These are phyloP conservation scores for Taphrorychus bicolor DNA, from an alignment of 2,888 invertebrate species.

Conservation along the genomic window DNA sequence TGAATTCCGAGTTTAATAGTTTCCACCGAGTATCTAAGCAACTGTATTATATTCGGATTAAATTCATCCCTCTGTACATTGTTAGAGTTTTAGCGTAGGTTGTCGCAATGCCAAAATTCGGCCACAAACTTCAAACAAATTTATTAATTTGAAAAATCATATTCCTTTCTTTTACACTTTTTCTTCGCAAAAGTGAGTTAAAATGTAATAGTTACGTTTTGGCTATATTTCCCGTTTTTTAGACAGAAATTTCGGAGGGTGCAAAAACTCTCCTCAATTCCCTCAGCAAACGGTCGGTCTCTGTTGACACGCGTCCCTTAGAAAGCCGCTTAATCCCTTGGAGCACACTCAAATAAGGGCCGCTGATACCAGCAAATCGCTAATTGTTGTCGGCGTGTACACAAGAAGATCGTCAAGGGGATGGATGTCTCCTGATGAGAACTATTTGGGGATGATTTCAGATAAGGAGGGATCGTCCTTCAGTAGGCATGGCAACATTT, in stretches of 20 bases:
- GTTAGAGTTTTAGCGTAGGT: constrained; percentile 11
- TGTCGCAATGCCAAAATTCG: neutral
- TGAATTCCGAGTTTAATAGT: constrained; percentile 23
- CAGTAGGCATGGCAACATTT: neutral
- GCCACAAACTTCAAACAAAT: no score
- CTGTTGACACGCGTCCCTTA: constrained; percentile 38
- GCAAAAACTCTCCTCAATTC: constrained; percentile 22
- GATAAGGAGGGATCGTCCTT: neutral
- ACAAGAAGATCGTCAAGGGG: constrained; percentile 7
- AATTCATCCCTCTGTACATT: constrained; percentile 20
- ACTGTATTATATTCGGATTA: constrained; percentile 33
- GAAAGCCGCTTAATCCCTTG: constrained; percentile 30
- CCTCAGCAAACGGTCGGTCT: constrained; percentile 18
- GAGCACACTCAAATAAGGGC: constrained; percentile 37
- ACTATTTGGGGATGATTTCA: neutral
- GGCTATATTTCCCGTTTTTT: no score
- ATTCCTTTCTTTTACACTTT: no score
- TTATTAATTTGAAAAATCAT: no score
- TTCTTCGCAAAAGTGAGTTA: no score
- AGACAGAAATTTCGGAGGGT: no score
- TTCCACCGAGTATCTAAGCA: constrained; percentile 31
- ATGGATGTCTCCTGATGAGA: neutral
- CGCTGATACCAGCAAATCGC: constrained; percentile 36
- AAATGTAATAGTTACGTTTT: no score
- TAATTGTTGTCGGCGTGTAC: constrained; percentile 37